Conservation (phyloP, 2,888 invertebrate genomes). For the Seladonia tumulorum region DNA sequence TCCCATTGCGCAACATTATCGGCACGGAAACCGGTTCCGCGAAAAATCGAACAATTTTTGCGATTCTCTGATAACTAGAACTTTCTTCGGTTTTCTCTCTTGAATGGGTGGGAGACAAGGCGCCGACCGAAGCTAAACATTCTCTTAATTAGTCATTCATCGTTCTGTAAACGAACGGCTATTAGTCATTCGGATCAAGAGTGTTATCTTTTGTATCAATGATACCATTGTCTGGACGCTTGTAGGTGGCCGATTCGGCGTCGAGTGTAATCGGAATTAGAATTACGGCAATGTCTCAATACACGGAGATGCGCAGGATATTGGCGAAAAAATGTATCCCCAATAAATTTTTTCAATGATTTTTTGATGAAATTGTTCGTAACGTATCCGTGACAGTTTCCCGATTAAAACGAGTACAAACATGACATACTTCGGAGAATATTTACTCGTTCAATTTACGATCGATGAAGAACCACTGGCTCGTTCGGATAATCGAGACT, state of each 20-base stretch:
- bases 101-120: background rate
- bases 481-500: no score
- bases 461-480: no score
- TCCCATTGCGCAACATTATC: constrained; percentile 34
- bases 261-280: background rate
- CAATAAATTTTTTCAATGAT: background rate
- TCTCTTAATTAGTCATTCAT: background rate
- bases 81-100: background rate
- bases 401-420: no score
- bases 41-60: background rate
- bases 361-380: background rate
- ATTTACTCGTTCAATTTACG: no score
- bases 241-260: background rate
- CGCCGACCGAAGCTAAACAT: background rate
- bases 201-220: background rate
- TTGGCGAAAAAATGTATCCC: background rate
- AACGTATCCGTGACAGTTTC: no score
- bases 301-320: background rate
- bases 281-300: background rate
- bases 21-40: background rate
- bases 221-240: background rate
- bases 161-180: background rate
- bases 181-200: background rate
- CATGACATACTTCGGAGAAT: no score
- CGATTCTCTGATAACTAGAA: background rate